These are phyloP conservation scores for Thyatira batis DNA, from an alignment of 2,888 invertebrate species.

Conservation along the genomic window DNA sequence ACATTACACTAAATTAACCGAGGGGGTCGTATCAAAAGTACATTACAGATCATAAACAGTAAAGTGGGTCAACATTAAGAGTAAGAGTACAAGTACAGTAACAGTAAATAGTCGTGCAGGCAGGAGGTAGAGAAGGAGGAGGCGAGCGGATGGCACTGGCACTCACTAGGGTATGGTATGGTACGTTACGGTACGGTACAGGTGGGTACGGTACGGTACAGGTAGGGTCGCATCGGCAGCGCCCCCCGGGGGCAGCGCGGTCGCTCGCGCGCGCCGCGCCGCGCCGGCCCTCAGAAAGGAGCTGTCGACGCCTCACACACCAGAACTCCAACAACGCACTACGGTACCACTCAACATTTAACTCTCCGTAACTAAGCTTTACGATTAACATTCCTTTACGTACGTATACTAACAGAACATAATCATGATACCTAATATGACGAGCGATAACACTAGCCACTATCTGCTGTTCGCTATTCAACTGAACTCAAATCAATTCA, in stretches of 20 bases:
- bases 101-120: constrained; percentile 76
- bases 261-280: constrained; percentile 30
- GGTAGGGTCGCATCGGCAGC: constrained; percentile 50
- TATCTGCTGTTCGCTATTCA: constrained; percentile 81
- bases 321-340: constrained; percentile 78
- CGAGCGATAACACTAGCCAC: constrained; percentile 82
- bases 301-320: constrained; percentile 67
- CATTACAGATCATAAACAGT: constrained; percentile 78
- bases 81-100: constrained; percentile 72
- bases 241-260: constrained; percentile 39
- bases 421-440: constrained; percentile 79
- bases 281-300: constrained; percentile 53
- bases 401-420: constrained; percentile 80
- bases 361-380: constrained; percentile 78
- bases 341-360: constrained; percentile 81
- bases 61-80: constrained; percentile 76
- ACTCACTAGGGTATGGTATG: constrained; percentile 49
- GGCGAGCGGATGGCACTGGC: constrained; percentile 53
- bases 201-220: constrained; percentile 25
- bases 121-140: constrained; percentile 56
- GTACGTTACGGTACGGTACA: constrained; percentile 33
- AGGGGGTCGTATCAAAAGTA: constrained; percentile 77
- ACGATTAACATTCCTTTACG: constrained; percentile 78
- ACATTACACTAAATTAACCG: constrained; percentile 80
- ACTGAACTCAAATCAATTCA: constrained; percentile 78